Base-by-base conservation (phyloP, 2,888 invertebrate species). In the Gymnosoma rotundatum region DNA sequence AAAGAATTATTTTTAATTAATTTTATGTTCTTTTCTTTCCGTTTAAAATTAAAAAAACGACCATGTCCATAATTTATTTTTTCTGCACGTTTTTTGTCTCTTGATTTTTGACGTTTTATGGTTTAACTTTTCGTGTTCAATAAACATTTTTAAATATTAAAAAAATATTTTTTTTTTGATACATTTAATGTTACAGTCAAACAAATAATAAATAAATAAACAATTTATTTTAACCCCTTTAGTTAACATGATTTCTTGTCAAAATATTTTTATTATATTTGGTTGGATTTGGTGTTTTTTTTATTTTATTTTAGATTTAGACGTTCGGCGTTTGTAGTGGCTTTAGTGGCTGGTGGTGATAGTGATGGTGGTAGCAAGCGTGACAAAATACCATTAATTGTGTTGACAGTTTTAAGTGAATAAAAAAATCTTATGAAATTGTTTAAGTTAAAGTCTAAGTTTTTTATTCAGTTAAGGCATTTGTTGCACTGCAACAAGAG, bases 401-500 rank as follows among this genome's bases (percentile, higher is more conserved):
- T 84, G 84, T 84, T 84, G 84, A 84, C 84, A 84, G 81, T 84
- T 84, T 32, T 81, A 81, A 84, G 84, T 81, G 84, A 81, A 84
- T 78, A 70, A 78, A 81, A 81, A 25, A 25, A 66, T 74, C 64
- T 45, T 76, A 61, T 73, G 67, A 76, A 54, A 50, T 76, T 66
- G 70, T 67, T 42, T 25, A 8, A n/a, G 64, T 67, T 56, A 73
- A n/a, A 52, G 36, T 75, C n/a, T 75, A 50, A 38, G 66, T 42
- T 64, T 64, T 48, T 72, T 56, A 20, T 50, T 21, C 14, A 18
- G 56, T 54, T 42, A 42, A 12, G 12, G 42, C 42, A 16, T 45
- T 64, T 60, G 32, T 58, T 38, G 36, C 32, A 2, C 38, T 58
- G 38, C 45, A 64, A 48, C 52, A 42, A 20, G 20, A 54, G 75